phyloP scores from a whole-genome alignment of 2,113 vertebrate species.

The Hoplias malabaricus region DNA sequence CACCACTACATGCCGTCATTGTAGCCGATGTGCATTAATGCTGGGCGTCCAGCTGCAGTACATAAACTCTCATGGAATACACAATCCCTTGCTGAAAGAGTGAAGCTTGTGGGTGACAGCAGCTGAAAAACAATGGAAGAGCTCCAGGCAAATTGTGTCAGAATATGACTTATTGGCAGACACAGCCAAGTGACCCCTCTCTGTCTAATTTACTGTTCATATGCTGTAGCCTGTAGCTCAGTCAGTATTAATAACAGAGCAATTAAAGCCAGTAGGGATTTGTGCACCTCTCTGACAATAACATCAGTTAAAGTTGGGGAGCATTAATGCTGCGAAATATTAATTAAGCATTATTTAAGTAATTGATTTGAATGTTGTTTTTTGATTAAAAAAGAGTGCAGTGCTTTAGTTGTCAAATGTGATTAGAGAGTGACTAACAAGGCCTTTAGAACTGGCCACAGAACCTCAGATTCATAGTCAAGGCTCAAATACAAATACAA shows the following conservation, averaged over 20 bases:
- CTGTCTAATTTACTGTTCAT: constrained; percentile 63
- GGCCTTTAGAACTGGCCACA: constrained; percentile 8
- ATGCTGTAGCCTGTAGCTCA: constrained; percentile 69
- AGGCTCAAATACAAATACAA: background rate
- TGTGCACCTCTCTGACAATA: constrained; percentile 74
- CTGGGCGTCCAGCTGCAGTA: background rate
- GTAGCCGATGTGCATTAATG: background rate
- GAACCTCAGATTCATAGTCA: background rate
- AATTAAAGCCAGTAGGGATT: constrained; percentile 76
- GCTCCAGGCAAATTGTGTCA: constrained; percentile 56
- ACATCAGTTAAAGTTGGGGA: constrained; percentile 76
- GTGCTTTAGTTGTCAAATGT: constrained; percentile 65
- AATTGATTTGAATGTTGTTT: constrained; percentile 79
- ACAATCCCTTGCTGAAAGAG: constrained; percentile 2
- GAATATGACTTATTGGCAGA: constrained; percentile 65
- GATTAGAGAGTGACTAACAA: constrained; percentile 71
- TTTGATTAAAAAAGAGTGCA: constrained; percentile 75
- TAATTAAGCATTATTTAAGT: constrained; percentile 69
- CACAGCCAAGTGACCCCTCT: constrained; percentile 58
- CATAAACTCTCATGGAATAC: background rate
- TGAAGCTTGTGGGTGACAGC: constrained; percentile 28
- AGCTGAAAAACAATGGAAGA: constrained; percentile 21
- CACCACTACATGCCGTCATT: background rate
- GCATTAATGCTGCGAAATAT: constrained; percentile 79
- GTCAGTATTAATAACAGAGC: constrained; percentile 77